phyloP scores from a whole-genome alignment of 2,888 invertebrate genomes.

The Pocota personata region DNA sequence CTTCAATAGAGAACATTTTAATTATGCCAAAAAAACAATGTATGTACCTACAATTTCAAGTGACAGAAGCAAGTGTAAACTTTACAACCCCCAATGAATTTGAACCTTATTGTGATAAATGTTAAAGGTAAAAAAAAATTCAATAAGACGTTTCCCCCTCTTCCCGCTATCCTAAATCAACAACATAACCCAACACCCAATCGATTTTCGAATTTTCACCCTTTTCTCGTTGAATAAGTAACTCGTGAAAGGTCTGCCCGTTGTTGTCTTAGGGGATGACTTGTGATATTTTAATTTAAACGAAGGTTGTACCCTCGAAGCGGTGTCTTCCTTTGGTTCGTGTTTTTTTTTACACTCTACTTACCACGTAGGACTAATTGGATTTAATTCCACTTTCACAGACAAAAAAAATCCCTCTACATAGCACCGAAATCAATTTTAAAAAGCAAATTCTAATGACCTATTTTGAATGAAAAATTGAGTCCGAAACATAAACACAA shows the following conservation, averaged over 20 bases:
- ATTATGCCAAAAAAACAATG: neutral
- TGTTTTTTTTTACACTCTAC: neutral
- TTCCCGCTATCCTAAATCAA: slow-evolving; percentile 7
- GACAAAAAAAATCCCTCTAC: neutral
- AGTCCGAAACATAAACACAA: slow-evolving; percentile 13
- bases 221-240: neutral
- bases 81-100: neutral
- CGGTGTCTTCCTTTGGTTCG: neutral
- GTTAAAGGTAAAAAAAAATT: neutral
- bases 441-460: slow-evolving; percentile 36
- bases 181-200: neutral
- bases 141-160: neutral
- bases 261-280: neutral
- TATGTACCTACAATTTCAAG: slow-evolving; percentile 1
- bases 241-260: neutral
- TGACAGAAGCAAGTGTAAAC: neutral
- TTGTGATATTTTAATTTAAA: slow-evolving; percentile 1
- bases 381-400: slow-evolving; percentile 17
- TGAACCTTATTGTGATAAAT: neutral
- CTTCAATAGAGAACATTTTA: neutral
- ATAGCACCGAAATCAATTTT: slow-evolving; percentile 27
- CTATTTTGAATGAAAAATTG: neutral
- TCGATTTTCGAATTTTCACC: slow-evolving; percentile 25
- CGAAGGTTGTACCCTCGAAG: neutral
- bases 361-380: slow-evolving; percentile 30